These are phyloP conservation scores for Agriotes lineatus DNA, from an alignment of 2,888 invertebrate genomes.

Conservation along the genomic window DNA sequence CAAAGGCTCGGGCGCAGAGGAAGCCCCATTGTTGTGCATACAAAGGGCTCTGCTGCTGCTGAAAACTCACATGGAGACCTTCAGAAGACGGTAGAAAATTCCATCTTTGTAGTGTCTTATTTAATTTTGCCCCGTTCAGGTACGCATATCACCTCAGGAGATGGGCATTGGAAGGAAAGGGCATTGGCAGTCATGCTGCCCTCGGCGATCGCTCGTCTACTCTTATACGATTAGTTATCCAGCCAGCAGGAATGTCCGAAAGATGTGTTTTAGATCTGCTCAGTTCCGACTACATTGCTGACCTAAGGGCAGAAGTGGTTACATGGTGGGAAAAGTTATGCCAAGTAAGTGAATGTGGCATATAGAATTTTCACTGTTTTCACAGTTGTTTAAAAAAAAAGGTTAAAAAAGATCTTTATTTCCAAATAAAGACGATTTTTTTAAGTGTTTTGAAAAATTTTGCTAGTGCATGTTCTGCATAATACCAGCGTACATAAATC, in stretches of 20 bases:
- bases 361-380: too few relatives aligned
- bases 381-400: too few relatives aligned
- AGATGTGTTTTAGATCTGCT: conserved; percentile 85
- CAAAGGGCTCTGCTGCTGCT: conserved; percentile 89
- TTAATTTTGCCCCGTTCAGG: too few relatives aligned
- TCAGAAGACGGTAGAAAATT: conserved; percentile 84
- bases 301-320: conserved; percentile 93
- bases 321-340: conserved; percentile 88
- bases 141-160: conserved; percentile 91
- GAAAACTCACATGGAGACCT: conserved; percentile 94
- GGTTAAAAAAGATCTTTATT: too few relatives aligned
- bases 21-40: conserved; percentile 87
- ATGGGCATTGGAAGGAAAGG: conserved; percentile 88
- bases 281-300: conserved; percentile 90
- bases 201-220: conserved; percentile 72
- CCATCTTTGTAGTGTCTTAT: too few relatives aligned
- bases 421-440: too few relatives aligned
- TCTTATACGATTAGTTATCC: conserved; percentile 83
- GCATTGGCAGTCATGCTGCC: conserved; percentile 82
- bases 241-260: conserved; percentile 90
- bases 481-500: too few relatives aligned
- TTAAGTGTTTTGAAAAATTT: too few relatives aligned
- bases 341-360: conserved; percentile 60
- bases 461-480: too few relatives aligned
- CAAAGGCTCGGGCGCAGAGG: conserved; percentile 70